phyloP scores from a whole-genome alignment of 2,888 invertebrate genomes.

The Himalopsyche anomala region DNA sequence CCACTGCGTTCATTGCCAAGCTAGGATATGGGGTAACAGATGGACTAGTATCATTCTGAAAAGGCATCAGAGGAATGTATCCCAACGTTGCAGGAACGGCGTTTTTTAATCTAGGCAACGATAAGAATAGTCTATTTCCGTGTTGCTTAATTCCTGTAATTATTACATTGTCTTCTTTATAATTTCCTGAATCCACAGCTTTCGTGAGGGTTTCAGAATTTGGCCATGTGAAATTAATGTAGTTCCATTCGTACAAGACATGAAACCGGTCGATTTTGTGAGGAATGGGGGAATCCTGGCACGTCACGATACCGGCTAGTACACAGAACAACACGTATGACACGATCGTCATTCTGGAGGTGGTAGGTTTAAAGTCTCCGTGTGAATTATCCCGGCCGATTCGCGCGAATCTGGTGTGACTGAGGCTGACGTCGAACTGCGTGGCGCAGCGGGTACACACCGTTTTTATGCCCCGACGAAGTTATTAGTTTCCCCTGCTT shows the following conservation, averaged over 20 bases:
- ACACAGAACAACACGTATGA: constrained; percentile 1
- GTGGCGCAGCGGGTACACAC: neutral
- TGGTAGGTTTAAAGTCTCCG: neutral
- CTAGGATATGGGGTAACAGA: constrained; percentile 82
- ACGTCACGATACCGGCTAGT: neutral
- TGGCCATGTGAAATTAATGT: constrained; percentile 83
- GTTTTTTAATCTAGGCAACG: constrained; percentile 82
- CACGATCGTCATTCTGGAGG: neutral
- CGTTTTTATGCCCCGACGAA: constrained; percentile 27
- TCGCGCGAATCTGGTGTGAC: neutral
- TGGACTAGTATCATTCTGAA: constrained; percentile 76
- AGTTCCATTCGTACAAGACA: constrained; percentile 85
- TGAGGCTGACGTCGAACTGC: constrained; percentile 12
- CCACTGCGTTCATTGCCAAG: constrained; percentile 82
- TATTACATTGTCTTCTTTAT: constrained; percentile 82
- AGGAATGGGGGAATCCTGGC: neutral
- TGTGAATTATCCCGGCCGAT: neutral
- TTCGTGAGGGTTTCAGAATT: constrained; percentile 75
- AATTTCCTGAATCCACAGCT: constrained; percentile 77
- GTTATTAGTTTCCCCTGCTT: neutral
- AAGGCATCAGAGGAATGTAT: constrained; percentile 72
- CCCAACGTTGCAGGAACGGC: constrained; percentile 85
- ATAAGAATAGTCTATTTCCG: constrained; percentile 81
- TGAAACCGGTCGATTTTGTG: constrained; percentile 78
- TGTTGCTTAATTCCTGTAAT: constrained; percentile 83